Evolutionary conservation across 2,888 invertebrate genomes (phyloP).

Genomic region (Macrostomum cliftonense): DNA sequence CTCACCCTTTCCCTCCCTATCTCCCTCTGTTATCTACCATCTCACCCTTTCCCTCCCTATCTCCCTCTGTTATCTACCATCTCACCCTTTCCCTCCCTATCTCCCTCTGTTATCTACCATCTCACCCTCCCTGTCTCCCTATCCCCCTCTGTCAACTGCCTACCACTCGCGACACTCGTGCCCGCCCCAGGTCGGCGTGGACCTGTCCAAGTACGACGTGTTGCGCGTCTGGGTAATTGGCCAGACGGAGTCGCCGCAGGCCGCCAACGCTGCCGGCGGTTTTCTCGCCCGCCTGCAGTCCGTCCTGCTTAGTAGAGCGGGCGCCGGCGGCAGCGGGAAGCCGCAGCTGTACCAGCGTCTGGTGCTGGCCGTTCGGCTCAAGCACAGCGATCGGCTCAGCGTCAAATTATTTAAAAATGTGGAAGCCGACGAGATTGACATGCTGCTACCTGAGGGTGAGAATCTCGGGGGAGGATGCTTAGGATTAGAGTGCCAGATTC

Average conservation of each 20-base stretch:
- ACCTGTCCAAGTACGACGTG: conserved; percentile 26
- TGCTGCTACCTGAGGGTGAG: conserved; percentile 8
- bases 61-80: too few species aligned
- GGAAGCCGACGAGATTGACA: too few species aligned
- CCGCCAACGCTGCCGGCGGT: conserved; percentile 15
- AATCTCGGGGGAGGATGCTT: conserved; percentile 20
- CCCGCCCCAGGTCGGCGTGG: conserved; percentile 28
- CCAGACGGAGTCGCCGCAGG: conserved; percentile 16
- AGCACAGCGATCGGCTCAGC: conserved; percentile 29
- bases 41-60: too few species aligned
- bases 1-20: too few species aligned
- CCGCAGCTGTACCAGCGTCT: conserved; percentile 27
- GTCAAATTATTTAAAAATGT: conserved; percentile 30
- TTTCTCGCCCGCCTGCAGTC: conserved; percentile 13
- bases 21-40: too few species aligned
- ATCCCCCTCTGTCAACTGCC: too few species aligned
- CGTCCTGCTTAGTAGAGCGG: conserved; percentile 6
- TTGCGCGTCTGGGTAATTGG: conserved; percentile 33
- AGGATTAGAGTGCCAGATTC: conserved; percentile 22
- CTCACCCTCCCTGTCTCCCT: too few species aligned
- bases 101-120: too few species aligned
- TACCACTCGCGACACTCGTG: too few species aligned
- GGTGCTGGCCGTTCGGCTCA: conserved; percentile 28
- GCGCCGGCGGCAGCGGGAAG: background rate
- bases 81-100: too few species aligned